Percentiles rank a stretch among this genome's conserved stretches.
These are phyloP conservation scores for Sarcophaga peregrina DNA, from an alignment of 1,140 invertebrate genomes.

Conservation along the genomic window DNA sequence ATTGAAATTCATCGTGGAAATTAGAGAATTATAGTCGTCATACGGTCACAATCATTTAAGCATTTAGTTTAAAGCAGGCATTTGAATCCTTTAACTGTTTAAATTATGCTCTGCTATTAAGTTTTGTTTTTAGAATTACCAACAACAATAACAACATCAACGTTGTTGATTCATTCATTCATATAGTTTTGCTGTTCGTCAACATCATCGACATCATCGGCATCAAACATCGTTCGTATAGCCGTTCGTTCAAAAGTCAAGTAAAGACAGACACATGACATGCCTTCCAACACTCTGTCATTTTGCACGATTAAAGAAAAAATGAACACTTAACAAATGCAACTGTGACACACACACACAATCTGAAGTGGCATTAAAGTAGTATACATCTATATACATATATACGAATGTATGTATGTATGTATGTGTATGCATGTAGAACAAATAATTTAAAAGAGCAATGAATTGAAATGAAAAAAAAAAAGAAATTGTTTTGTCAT, in stretches of 20 bases:
- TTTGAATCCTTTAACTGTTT: too few species aligned
- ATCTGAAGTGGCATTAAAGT: too few species aligned
- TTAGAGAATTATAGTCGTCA: too few species aligned
- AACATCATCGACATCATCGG: neutral
- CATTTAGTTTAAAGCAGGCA: neutral
- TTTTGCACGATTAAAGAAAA: neutral
- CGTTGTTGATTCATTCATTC: too few species aligned
- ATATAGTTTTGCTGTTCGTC: neutral
- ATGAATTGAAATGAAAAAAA: neutral
- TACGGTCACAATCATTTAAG: neutral
- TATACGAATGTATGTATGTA: too few species aligned
- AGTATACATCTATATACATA: too few species aligned
- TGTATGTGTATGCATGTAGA: too few species aligned
- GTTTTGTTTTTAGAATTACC: too few species aligned
- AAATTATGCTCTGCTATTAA: too few species aligned
- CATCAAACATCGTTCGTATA: neutral
- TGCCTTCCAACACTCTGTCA: neutral
- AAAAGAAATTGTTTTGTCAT: constrained; percentile 15
- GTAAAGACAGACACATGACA: neutral
- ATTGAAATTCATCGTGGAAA: neutral
- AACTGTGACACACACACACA: neutral
- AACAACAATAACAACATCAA: too few species aligned
- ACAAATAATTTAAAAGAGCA: too few species aligned
- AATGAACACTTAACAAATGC: neutral
- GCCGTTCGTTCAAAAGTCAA: neutral